phyloP scores from a whole-genome alignment of 2,113 vertebrate species.

The Toxotes chatareus region DNA sequence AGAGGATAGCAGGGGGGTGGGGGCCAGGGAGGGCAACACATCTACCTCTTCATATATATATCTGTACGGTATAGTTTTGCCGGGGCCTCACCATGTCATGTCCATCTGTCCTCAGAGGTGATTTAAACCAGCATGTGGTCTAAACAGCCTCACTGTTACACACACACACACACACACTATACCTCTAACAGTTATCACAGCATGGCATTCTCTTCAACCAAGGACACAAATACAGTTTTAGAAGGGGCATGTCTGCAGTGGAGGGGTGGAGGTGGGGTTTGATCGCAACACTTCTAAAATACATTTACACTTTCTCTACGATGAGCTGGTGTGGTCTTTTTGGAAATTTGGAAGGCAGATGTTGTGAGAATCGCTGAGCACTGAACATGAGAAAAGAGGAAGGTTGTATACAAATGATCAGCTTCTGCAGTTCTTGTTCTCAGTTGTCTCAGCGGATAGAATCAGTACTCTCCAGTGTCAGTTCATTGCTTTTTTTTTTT shows the following conservation, averaged over 20 bases:
- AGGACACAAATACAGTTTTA: constrained; percentile 2
- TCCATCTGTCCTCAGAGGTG: constrained; percentile 34
- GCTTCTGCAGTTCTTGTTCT: background rate
- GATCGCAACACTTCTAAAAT: background rate
- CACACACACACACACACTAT: background rate
- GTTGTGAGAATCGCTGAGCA: background rate
- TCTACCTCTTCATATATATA: background rate
- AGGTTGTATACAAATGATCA: background rate
- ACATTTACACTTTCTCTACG: background rate
- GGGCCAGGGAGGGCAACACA: background rate
- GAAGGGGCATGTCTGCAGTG: background rate
- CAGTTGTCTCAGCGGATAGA: background rate
- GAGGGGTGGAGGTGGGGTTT: background rate
- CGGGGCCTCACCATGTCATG: background rate
- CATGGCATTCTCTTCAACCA: background rate
- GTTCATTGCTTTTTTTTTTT: background rate
- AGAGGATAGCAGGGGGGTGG: too few species aligned
- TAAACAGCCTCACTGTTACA: background rate
- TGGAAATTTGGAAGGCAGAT: background rate
- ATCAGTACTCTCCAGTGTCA: background rate
- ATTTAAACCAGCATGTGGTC: constrained; percentile 26
- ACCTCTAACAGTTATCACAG: constrained; percentile 20
- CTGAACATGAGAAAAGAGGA: background rate
- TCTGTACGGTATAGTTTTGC: background rate
- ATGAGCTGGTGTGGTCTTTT: background rate